A percentile compares a stretch with the other conserved stretches of the same genome.
phyloP scores from a whole-genome alignment of 2,797 vertebrate genomes.

The Gobio occitaniae region DNA sequence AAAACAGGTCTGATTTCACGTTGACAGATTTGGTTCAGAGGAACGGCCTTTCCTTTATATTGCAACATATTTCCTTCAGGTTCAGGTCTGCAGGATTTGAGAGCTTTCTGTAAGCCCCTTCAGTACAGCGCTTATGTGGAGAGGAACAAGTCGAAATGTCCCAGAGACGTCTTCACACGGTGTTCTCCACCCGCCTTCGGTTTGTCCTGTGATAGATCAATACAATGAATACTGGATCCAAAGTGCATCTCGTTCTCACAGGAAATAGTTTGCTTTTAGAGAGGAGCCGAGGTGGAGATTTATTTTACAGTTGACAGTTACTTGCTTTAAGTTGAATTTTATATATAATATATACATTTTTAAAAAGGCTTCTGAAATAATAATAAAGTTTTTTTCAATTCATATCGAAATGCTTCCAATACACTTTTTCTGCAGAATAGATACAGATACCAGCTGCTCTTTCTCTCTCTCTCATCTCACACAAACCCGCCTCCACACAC shows the following conservation, averaged over 20 bases:
- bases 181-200: background rate
- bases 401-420: too few species aligned
- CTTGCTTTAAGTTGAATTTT: too few species aligned
- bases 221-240: conserved; percentile 20
- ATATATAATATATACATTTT: too few species aligned
- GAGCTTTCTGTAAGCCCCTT: background rate
- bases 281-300: background rate
- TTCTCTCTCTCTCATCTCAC: too few species aligned
- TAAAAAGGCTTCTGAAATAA: too few species aligned
- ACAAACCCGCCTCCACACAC: too few species aligned
- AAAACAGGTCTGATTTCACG: background rate
- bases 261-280: background rate
- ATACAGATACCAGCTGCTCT: too few species aligned
- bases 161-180: background rate
- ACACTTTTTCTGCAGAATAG: too few species aligned
- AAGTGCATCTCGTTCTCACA: background rate
- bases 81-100: background rate
- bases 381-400: too few species aligned
- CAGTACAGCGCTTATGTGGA: background rate
- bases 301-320: background rate
- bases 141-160: background rate
- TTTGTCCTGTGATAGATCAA: background rate
- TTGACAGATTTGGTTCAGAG: background rate
- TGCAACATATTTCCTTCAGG: background rate
- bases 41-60: background rate